Conservation (phyloP, 2,113 vertebrate genomes). For the Thamnophis sirtalis region DNA sequence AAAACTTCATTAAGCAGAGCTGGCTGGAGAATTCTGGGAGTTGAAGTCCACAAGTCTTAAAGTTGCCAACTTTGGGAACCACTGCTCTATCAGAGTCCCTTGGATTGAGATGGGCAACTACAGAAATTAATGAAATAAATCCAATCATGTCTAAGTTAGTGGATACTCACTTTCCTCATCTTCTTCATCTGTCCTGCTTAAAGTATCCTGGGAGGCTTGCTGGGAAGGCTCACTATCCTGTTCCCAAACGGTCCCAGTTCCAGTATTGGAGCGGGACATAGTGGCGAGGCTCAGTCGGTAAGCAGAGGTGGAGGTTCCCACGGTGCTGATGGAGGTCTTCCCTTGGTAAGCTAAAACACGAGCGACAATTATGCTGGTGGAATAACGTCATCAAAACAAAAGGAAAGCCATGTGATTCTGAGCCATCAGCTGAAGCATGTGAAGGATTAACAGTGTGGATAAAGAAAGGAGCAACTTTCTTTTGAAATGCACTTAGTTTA, state of each 20-base stretch:
- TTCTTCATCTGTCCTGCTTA: conserved; percentile 96
- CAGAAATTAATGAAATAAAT: background rate
- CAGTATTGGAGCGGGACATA: conserved; percentile 98
- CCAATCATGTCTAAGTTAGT: background rate
- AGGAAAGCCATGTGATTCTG: background rate
- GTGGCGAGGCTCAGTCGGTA: conserved; percentile 96
- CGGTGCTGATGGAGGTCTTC: conserved; percentile 95
- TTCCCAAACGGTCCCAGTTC: conserved; percentile 96
- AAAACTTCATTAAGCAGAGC: background rate
- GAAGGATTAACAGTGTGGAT: background rate
- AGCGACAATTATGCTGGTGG: background rate
- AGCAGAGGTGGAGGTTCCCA: conserved; percentile 93
- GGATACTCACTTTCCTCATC: conserved; percentile 91
- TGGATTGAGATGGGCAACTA: background rate
- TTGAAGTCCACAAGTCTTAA: no score
- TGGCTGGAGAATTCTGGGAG: no score
- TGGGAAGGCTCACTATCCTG: conserved; percentile 97
- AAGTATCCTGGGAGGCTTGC: conserved; percentile 94
- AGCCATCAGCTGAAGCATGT: background rate
- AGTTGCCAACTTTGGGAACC: no score
- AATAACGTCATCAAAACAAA: background rate
- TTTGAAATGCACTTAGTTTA: background rate
- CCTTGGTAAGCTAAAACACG: conserved; percentile 89
- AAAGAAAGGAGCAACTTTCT: background rate
- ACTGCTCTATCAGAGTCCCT: background rate